phyloP scores from a whole-genome alignment of 2,888 invertebrate species.

The Drosophila hamatofila region DNA sequence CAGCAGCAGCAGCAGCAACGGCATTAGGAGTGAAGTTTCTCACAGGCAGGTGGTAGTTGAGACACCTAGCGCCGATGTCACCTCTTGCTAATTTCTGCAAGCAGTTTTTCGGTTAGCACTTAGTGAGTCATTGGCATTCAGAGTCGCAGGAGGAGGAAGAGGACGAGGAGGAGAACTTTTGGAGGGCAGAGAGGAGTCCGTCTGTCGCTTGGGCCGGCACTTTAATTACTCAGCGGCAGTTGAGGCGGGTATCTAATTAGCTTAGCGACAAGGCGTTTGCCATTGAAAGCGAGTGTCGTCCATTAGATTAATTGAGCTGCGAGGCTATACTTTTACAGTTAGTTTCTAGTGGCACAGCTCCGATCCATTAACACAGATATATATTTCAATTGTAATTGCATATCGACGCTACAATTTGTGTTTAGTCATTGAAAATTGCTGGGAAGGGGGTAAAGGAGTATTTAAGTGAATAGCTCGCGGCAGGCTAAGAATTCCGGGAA shows the following conservation, averaged over 20 bases:
- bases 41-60: background rate
- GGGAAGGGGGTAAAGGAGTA: background rate
- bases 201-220: conserved; percentile 35
- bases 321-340: conserved; percentile 2
- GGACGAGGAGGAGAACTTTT: background rate
- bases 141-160: background rate
- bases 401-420: background rate
- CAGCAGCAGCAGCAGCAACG: background rate
- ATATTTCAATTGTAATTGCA: conserved; percentile 9
- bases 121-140: conserved; percentile 30
- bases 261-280: conserved; percentile 34
- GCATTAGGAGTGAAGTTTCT: background rate
- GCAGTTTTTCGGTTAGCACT: conserved; percentile 32
- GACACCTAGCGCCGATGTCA: conserved; percentile 1
- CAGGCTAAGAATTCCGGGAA: background rate
- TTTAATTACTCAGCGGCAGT: conserved; percentile 64
- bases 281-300: conserved; percentile 49
- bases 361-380: conserved; percentile 5
- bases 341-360: conserved; percentile 1
- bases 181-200: background rate
- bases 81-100: conserved; percentile 52
- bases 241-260: conserved; percentile 72
- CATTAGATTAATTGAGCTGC: conserved; percentile 61
- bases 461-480: background rate
- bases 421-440: background rate